Percentiles rank a stretch among this genome's conserved stretches.
Conservation (phyloP, 2,113 vertebrate genomes). For the Orientallactaga bullata region DNA sequence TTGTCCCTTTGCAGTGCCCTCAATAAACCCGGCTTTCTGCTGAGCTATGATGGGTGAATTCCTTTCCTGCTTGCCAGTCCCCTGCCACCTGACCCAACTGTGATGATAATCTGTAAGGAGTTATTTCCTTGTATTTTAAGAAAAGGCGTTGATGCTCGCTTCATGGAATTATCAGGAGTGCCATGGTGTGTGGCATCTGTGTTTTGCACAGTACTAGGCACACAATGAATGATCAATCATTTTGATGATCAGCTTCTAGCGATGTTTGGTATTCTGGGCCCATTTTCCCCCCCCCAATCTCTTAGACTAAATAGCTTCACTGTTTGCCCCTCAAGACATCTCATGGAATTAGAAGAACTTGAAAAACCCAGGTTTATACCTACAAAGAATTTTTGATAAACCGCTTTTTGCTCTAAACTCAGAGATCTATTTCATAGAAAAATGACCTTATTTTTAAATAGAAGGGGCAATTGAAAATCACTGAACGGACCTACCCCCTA, state of each 20-base stretch:
- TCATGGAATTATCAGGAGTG: not conserved
- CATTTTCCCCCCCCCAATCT: not conserved
- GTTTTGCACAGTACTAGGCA: not conserved
- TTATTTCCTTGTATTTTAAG: not conserved
- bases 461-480: constrained; percentile 91
- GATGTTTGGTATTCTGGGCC: constrained; percentile 11
- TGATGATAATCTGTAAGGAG: not conserved
- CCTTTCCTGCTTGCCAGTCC: not conserved
- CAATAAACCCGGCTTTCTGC: not conserved
- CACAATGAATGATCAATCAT: not conserved
- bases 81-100: not conserved
- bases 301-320: constrained; percentile 59
- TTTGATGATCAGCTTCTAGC: not conserved
- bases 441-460: constrained; percentile 92
- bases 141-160: not conserved
- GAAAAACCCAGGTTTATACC: constrained; percentile 72
- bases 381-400: constrained; percentile 80
- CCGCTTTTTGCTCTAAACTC: constrained; percentile 79
- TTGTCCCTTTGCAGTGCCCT: no score
- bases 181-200: not conserved
- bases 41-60: not conserved
- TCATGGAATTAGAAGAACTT: constrained; percentile 67
- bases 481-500: constrained; percentile 90
- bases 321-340: constrained; percentile 61
- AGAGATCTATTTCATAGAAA: constrained; percentile 87